These are phyloP conservation scores for Sitta europaea DNA, from an alignment of 2,113 vertebrate species.

Conservation along the genomic window DNA sequence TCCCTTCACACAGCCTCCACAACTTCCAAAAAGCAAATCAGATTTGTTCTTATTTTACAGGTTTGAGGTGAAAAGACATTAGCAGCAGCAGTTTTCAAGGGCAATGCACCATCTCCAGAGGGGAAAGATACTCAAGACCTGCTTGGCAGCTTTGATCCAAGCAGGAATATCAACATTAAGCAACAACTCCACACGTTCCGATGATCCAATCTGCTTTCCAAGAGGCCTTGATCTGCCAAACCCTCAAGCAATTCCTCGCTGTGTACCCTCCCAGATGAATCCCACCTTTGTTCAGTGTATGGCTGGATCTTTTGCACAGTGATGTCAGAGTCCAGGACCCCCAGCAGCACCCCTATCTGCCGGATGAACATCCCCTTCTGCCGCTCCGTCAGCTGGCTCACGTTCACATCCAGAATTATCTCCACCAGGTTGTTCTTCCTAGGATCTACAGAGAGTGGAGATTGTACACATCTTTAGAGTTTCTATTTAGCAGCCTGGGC, in stretches of 20 bases:
- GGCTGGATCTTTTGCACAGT: slow-evolving; percentile 89
- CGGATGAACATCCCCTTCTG: slow-evolving; percentile 96
- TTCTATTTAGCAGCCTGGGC: background rate
- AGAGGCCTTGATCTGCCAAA: background rate
- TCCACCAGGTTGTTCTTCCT: slow-evolving; percentile 91
- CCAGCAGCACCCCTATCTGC: slow-evolving; percentile 92
- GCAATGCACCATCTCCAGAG: background rate
- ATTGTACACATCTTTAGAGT: background rate
- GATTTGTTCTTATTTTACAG: background rate
- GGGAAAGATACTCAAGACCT: background rate
- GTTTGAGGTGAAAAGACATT: background rate
- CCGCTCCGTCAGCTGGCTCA: slow-evolving; percentile 88
- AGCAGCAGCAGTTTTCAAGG: background rate
- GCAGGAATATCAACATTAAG: background rate
- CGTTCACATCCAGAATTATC: slow-evolving; percentile 88
- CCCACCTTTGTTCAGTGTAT: slow-evolving; percentile 92
- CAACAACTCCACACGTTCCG: rapidly evolving
- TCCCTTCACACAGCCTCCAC: background rate
- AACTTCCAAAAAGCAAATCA: background rate
- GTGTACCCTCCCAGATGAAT: background rate
- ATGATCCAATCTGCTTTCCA: background rate
- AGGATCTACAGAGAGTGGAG: slow-evolving; percentile 72
- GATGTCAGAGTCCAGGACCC: slow-evolving; percentile 94
- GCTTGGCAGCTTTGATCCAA: background rate
- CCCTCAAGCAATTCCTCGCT: background rate